phyloP scores from a whole-genome alignment of 2,113 vertebrate genomes.

The Indicator maculatus region DNA sequence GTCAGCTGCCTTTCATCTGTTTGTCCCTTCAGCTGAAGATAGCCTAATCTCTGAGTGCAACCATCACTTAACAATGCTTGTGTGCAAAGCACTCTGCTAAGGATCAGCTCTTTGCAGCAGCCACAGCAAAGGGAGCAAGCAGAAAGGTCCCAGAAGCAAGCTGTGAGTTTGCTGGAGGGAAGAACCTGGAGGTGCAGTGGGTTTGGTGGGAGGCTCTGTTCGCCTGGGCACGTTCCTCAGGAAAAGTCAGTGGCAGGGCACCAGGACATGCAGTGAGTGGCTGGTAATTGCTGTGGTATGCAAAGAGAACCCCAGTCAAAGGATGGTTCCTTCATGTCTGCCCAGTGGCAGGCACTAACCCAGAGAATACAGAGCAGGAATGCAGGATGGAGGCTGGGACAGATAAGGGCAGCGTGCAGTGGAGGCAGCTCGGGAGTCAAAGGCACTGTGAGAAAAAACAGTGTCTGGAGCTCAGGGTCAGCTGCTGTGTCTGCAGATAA shows the following conservation, averaged over 20 bases:
- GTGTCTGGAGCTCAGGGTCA: neutral
- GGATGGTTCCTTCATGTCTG: accelerated
- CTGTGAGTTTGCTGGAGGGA: neutral
- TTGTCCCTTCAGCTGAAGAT: neutral
- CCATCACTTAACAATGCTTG: neutral
- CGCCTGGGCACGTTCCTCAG: accelerated
- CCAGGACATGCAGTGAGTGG: accelerated
- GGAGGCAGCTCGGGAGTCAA: neutral
- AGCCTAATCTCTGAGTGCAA: neutral
- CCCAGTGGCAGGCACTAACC: neutral
- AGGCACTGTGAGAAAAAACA: neutral
- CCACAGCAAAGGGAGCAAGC: accelerated
- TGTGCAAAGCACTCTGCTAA: neutral
- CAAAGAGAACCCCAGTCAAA: neutral
- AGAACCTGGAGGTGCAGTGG: accelerated
- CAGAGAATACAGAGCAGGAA: neutral
- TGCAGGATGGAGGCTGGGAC: neutral
- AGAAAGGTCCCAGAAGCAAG: neutral
- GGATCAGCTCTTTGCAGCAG: neutral
- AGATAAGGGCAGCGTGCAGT: neutral
- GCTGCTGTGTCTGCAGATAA: accelerated
- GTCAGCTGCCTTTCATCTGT: neutral
- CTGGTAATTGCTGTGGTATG: neutral
- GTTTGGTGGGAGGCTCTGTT: neutral
- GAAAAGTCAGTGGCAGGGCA: neutral